phyloP scores from a whole-genome alignment of 2,888 invertebrate genomes.

The Acanthococcus lagerstroemiae region DNA sequence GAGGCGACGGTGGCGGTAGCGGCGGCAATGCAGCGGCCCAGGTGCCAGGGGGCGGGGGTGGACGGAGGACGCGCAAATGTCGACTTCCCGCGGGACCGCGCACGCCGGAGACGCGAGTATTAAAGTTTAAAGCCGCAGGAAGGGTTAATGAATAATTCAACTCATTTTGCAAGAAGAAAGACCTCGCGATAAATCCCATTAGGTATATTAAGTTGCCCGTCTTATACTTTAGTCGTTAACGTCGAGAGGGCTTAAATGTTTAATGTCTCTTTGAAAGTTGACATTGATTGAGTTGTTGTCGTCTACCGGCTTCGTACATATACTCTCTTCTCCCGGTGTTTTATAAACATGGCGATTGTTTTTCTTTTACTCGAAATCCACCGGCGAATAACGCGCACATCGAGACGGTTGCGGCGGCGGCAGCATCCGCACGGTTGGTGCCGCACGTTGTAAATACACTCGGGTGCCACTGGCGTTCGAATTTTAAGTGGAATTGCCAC shows the following conservation, averaged over 20 bases:
- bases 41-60: background rate
- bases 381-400: no score
- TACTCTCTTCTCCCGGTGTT: no score
- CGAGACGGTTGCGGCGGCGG: no score
- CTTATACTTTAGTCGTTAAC: constrained; percentile 29
- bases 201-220: constrained; percentile 30
- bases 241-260: constrained; percentile 28
- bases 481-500: background rate
- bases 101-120: constrained; percentile 11
- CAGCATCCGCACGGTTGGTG: no score
- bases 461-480: no score
- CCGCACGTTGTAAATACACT: no score
- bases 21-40: no score
- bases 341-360: background rate
- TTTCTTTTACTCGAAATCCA: background rate
- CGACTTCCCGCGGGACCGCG: constrained; percentile 26
- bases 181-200: constrained; percentile 28
- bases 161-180: constrained; percentile 26
- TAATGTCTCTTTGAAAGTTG: constrained; percentile 29
- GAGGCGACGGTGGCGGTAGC: no score
- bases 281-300: constrained; percentile 30
- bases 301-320: constrained; percentile 12
- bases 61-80: constrained; percentile 15
- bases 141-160: constrained; percentile 29
- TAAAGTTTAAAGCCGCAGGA: constrained; percentile 27